Evolutionary conservation across 2,797 vertebrate species (phyloP).

Genomic region (Chiloscyllium punctatum): DNA sequence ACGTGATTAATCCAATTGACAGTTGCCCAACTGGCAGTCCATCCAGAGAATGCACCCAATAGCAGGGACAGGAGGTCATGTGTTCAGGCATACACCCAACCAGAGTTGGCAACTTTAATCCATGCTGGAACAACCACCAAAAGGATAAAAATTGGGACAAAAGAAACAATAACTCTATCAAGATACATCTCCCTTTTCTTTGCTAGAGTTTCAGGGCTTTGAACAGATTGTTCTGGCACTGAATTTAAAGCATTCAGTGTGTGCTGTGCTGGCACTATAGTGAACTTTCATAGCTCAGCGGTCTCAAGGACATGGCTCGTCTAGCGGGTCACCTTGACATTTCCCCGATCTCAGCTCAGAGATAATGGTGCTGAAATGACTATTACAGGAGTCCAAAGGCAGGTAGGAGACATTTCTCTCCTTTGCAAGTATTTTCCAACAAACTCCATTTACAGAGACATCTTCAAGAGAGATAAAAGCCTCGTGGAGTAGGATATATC

Average conservation of each 20-base stretch:
- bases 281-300: too few relatives aligned
- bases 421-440: background rate
- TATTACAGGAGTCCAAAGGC: background rate
- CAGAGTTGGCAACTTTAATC: background rate
- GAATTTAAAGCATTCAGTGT: background rate
- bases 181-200: background rate
- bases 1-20: background rate
- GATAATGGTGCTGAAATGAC: too few relatives aligned
- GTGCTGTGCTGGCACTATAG: too few relatives aligned
- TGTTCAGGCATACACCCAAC: background rate
- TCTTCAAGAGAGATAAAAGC: background rate
- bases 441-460: background rate
- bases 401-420: background rate
- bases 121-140: background rate
- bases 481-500: too few relatives aligned
- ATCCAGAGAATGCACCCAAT: background rate
- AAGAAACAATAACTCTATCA: background rate
- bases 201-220: background rate
- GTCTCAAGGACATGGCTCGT: too few relatives aligned
- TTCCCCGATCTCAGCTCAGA: background rate
- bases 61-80: background rate
- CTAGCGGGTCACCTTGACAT: background rate
- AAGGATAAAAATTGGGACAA: background rate
- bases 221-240: background rate
- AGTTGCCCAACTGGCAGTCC: background rate